phyloP scores from a whole-genome alignment of 2,797 vertebrate genomes.

The Iguana delicatissima region DNA sequence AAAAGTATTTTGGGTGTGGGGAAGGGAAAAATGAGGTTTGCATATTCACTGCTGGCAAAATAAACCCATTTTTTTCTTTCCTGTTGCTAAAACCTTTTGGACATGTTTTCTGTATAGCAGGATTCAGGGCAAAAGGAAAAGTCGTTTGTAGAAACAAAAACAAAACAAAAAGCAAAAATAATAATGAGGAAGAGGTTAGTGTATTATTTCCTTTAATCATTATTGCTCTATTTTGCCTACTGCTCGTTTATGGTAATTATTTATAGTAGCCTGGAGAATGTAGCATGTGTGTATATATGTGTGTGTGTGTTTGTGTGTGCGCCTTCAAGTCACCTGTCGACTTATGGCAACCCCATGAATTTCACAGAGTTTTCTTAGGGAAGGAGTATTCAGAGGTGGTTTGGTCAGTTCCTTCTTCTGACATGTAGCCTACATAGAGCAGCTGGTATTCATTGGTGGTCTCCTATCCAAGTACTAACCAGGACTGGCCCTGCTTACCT shows the following conservation, averaged over 20 bases:
- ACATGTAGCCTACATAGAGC: too few relatives aligned
- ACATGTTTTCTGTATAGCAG: slow-evolving; percentile 12
- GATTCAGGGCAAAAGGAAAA: slow-evolving; percentile 22
- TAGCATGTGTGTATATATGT: too few relatives aligned
- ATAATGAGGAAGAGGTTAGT: neutral
- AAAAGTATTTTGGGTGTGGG: slow-evolving; percentile 22
- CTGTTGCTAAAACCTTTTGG: slow-evolving; percentile 24
- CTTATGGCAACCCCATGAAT: too few relatives aligned
- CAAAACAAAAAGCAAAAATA: neutral
- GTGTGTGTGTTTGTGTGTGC: too few relatives aligned
- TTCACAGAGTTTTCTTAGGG: too few relatives aligned
- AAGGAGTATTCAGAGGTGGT: too few relatives aligned
- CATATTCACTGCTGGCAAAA: slow-evolving; percentile 35
- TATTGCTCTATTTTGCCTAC: slow-evolving; percentile 11
- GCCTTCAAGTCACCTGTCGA: too few relatives aligned
- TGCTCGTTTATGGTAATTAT: slow-evolving; percentile 27
- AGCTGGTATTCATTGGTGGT: too few relatives aligned
- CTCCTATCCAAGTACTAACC: too few relatives aligned
- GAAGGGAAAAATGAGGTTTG: slow-evolving; percentile 27
- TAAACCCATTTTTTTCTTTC: slow-evolving; percentile 8
- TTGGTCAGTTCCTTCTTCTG: too few relatives aligned
- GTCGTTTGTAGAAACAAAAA: neutral
- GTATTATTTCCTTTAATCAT: slow-evolving; percentile 18
- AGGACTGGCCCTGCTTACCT: too few relatives aligned
- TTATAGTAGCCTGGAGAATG: slow-evolving; percentile 5